Evolutionary conservation across 2,113 vertebrate species (phyloP).

Genomic region (Phylloscopus whistleri): DNA sequence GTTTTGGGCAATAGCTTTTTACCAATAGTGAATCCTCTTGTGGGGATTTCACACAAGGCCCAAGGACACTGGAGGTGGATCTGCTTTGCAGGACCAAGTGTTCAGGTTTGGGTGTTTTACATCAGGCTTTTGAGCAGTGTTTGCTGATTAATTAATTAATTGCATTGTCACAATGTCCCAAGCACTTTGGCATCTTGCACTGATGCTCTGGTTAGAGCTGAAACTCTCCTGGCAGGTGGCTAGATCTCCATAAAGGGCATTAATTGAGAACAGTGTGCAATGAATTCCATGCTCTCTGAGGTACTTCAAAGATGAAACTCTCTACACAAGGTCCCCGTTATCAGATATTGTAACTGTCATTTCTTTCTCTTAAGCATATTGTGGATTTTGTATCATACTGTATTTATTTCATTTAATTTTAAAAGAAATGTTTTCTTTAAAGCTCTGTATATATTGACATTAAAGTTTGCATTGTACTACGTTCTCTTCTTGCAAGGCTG

Average conservation of each 20-base stretch:
- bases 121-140: not conserved
- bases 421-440: constrained; percentile 92
- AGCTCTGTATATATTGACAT: constrained; percentile 91
- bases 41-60: not conserved
- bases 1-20: not conserved
- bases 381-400: constrained; percentile 93
- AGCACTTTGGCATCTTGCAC: constrained; percentile 60
- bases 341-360: constrained; percentile 62
- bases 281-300: constrained; percentile 52
- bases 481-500: constrained; percentile 58
- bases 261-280: constrained; percentile 56
- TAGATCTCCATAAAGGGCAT: constrained; percentile 53
- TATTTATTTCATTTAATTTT: constrained; percentile 96
- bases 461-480: constrained; percentile 83
- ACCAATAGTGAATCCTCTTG: not conserved
- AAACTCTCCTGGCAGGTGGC: constrained; percentile 34
- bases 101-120: not conserved
- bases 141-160: not conserved
- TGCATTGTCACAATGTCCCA: constrained; percentile 5
- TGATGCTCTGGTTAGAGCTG: constrained; percentile 46
- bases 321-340: constrained; percentile 32
- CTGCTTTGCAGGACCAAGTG: not conserved
- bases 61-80: not conserved
- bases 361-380: constrained; percentile 80
- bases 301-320: constrained; percentile 51